Evolutionary conservation across 2,797 vertebrate species (phyloP).

Genomic region (Taeniopygia guttata): DNA sequence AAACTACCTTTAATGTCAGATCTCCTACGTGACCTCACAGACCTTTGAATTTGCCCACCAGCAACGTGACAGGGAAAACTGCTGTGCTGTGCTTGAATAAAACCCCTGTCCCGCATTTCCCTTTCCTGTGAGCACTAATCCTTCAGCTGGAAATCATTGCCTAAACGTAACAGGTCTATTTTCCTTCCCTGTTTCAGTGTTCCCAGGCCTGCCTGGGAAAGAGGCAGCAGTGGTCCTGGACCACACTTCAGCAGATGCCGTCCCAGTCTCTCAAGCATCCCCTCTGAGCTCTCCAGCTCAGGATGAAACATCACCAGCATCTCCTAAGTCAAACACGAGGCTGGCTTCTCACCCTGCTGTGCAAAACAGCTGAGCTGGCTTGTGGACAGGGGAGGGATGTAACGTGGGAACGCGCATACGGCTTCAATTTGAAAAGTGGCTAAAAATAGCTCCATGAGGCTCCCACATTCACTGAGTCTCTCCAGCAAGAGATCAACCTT

Average conservation of each 20-base stretch:
- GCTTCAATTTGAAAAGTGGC: conserved; percentile 10
- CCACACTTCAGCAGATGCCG: accelerated
- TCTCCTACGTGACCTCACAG: accelerated
- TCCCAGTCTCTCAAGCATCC: background rate
- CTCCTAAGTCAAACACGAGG: background rate
- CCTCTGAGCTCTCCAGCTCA: background rate
- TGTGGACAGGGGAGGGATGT: background rate
- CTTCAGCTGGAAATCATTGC: background rate
- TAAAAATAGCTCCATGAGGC: conserved; percentile 49
- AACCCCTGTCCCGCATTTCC: background rate
- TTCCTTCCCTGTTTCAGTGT: background rate
- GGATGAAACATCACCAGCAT: background rate
- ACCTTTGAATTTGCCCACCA: background rate
- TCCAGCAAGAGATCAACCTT: background rate
- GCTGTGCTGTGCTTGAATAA: background rate
- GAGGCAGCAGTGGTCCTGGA: background rate
- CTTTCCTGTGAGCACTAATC: background rate
- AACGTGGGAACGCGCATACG: background rate
- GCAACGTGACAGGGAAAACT: background rate
- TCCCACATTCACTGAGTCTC: conserved; percentile 7
- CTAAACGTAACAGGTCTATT: background rate
- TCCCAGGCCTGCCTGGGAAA: background rate
- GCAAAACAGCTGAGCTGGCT: conserved; percentile 22
- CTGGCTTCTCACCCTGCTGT: background rate
- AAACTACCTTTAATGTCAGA: background rate